Evolutionary conservation across 2,113 vertebrate species (phyloP).

Genomic region (Fulmarus glacialis): DNA sequence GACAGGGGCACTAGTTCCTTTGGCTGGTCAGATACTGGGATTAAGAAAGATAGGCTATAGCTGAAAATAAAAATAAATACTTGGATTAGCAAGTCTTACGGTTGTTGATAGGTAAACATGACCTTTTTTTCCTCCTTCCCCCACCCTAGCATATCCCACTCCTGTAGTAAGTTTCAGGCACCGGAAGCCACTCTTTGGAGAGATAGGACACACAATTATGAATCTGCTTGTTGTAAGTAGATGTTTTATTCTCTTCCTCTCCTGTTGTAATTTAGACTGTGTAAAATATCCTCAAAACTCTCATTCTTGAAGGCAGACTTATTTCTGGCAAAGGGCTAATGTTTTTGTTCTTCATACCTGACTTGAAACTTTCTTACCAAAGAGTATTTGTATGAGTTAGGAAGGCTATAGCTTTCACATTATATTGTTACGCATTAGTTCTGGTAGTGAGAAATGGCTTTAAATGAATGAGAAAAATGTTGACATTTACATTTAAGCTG

Average conservation of each 20-base stretch:
- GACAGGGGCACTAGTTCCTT: background rate
- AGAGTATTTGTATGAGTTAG: background rate
- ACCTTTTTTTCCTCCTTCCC: background rate
- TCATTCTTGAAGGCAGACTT: background rate
- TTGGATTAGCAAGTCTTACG: background rate
- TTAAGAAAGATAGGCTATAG: background rate
- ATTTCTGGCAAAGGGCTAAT: background rate
- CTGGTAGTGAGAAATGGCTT: background rate
- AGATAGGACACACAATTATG: conserved; percentile 93
- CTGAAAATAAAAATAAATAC: background rate
- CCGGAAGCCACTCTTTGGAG: conserved; percentile 87
- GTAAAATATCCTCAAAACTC: background rate
- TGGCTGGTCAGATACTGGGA: background rate
- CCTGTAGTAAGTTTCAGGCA: conserved; percentile 84
- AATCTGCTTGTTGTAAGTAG: conserved; percentile 92
- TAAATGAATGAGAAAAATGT: background rate
- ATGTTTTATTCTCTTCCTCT: background rate
- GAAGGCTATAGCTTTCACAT: background rate
- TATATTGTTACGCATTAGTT: background rate
- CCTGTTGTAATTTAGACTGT: background rate
- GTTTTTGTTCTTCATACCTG: background rate
- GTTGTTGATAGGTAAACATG: background rate
- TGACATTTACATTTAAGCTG: background rate
- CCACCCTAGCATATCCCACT: conserved; percentile 83
- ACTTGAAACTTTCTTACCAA: background rate